Conservation (phyloP, 2,888 invertebrate genomes). For the Sipha maydis region DNA sequence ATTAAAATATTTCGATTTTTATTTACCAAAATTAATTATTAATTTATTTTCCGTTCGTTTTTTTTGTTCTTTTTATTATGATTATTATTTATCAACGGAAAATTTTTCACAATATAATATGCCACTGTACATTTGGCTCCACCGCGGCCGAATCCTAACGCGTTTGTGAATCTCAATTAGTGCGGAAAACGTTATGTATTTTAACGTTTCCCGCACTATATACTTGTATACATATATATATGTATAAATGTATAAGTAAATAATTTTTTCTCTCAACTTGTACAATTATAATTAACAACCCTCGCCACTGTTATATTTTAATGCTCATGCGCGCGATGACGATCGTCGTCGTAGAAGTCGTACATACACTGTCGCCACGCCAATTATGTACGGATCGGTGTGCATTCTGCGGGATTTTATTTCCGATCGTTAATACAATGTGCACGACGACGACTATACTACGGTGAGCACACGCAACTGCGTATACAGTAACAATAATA, state of each 20-base stretch:
- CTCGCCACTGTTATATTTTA: neutral
- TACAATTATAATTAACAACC: slow-evolving; percentile 45
- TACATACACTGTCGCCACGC: slow-evolving; percentile 42
- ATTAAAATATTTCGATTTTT: slow-evolving; percentile 49
- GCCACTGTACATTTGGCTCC: neutral
- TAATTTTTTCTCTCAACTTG: neutral
- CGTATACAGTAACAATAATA: slow-evolving; percentile 29
- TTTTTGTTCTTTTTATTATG: neutral
- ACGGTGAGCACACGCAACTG: neutral
- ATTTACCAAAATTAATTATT: slow-evolving; percentile 57
- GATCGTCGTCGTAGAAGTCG: neutral
- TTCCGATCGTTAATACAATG: slow-evolving; percentile 59
- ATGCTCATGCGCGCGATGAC: slow-evolving; percentile 20
- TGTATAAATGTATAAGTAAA: neutral
- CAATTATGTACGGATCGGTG: slow-evolving; percentile 60
- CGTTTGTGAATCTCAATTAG: slow-evolving; percentile 34
- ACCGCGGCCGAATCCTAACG: neutral
- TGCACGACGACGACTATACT: slow-evolving; percentile 16
- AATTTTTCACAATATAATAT: neutral
- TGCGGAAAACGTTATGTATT: slow-evolving; percentile 4
- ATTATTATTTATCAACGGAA: slow-evolving; percentile 35
- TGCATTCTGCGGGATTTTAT: slow-evolving; percentile 60
- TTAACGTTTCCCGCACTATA: no score
- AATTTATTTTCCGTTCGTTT: slow-evolving; percentile 29
- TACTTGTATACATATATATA: neutral